Conservation (phyloP, 2,888 invertebrate species). For the Cryptus viduatorius region DNA sequence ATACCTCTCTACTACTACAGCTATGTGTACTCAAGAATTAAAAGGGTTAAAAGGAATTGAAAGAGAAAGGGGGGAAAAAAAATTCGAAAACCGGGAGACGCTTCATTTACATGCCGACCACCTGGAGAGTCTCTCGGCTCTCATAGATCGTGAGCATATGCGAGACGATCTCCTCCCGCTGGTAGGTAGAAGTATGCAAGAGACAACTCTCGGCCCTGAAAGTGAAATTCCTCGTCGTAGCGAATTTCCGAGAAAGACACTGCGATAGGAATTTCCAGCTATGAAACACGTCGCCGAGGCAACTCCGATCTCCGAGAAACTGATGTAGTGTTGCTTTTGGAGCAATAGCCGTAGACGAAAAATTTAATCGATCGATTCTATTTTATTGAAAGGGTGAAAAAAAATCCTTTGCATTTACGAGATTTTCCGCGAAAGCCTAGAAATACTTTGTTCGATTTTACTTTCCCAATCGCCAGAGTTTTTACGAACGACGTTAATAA, state of each 20-base stretch:
- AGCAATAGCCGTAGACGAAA: not conserved
- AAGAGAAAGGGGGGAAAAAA: constrained; percentile 54
- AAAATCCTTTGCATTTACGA: no score
- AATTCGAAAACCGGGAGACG: constrained; percentile 58
- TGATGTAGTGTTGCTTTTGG: not conserved
- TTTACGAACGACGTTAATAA: no score
- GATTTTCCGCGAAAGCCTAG: not conserved
- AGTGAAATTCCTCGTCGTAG: constrained; percentile 69
- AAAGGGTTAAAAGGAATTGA: constrained; percentile 44
- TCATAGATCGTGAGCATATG: constrained; percentile 47
- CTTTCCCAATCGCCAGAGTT: no score
- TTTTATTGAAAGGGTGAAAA: no score
- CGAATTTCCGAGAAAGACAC: constrained; percentile 66
- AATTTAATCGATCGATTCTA: not conserved
- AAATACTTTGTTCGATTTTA: not conserved
- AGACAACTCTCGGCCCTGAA: constrained; percentile 66
- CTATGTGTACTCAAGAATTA: constrained; percentile 9
- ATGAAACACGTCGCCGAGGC: constrained; percentile 15
- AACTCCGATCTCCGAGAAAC: constrained; percentile 1
- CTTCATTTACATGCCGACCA: constrained; percentile 70
- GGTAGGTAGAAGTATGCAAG: constrained; percentile 53
- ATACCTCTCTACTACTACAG: not conserved
- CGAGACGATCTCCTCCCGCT: constrained; percentile 42
- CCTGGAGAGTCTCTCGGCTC: constrained; percentile 60
- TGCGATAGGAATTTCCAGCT: constrained; percentile 33